A percentile compares a stretch with the other conserved stretches of the same genome.
Conservation (phyloP, 2,113 vertebrate genomes). For the Melanocharis versteri region DNA sequence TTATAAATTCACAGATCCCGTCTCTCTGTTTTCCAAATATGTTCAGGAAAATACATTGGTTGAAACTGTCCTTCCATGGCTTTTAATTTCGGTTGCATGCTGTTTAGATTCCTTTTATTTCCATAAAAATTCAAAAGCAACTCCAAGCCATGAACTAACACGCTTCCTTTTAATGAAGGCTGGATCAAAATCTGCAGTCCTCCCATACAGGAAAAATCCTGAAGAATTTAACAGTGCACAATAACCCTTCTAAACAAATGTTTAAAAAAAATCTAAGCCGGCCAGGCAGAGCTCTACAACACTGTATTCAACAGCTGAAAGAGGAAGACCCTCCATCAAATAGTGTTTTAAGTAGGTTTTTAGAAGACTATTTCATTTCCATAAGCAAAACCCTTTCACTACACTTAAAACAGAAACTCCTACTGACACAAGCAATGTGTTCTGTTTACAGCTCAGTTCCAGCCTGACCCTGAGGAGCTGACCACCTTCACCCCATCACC, state of each 20-base stretch:
- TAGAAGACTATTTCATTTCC: neutral
- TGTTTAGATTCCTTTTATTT: neutral
- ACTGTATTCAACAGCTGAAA: neutral
- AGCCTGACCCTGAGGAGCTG: neutral
- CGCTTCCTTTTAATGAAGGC: neutral
- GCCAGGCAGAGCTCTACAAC: neutral
- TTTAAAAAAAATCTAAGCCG: neutral
- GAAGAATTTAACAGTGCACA: neutral
- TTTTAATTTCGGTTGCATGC: neutral
- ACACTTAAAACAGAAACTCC: neutral
- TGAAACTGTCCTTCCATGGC: neutral
- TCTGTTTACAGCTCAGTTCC: neutral
- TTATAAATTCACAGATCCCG: neutral
- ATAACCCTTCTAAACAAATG: neutral
- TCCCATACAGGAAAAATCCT: neutral
- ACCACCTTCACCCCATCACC: neutral
- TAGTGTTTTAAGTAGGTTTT: neutral
- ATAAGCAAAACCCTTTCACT: neutral
- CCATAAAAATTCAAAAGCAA: neutral
- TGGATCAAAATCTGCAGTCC: neutral
- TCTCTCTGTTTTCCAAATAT: conserved; percentile 29
- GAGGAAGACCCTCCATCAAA: neutral
- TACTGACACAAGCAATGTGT: neutral
- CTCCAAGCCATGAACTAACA: neutral
- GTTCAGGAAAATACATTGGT: neutral